A percentile compares a stretch with the other conserved stretches of the same genome.
These are phyloP conservation scores for Sminthurides aquaticus DNA, from an alignment of 2,888 invertebrate species.

Conservation along the genomic window DNA sequence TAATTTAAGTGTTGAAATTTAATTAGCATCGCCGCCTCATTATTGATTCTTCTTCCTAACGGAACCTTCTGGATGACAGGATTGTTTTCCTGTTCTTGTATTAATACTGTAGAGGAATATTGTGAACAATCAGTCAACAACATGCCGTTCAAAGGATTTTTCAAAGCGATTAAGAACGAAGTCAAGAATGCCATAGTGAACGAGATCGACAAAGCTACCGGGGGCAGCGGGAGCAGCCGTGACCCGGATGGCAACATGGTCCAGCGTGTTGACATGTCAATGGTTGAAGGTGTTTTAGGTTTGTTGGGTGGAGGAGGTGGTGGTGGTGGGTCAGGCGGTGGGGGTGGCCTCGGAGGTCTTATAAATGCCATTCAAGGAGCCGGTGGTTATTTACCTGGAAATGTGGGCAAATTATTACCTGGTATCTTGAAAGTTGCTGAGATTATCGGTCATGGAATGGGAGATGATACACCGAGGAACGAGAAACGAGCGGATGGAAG, in stretches of 20 bases:
- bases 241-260: constrained; percentile 8
- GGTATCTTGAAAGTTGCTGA: constrained; percentile 38
- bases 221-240: constrained; percentile 6
- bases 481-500: constrained; percentile 34
- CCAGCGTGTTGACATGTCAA: constrained; percentile 24
- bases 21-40: too few relatives aligned
- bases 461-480: constrained; percentile 32
- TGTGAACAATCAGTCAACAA: not conserved
- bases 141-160: constrained; percentile 40
- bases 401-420: constrained; percentile 28
- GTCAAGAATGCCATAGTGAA: constrained; percentile 28
- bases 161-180: constrained; percentile 36
- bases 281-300: constrained; percentile 31
- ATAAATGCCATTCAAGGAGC: constrained; percentile 31
- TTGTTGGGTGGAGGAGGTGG: constrained; percentile 26
- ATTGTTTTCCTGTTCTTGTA: not conserved
- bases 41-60: not conserved
- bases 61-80: not conserved
- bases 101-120: not conserved
- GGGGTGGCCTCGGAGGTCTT: constrained; percentile 23
- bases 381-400: constrained; percentile 32
- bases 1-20: too few relatives aligned
- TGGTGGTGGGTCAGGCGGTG: constrained; percentile 19
- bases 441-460: constrained; percentile 38
- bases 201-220: constrained; percentile 27